Percentiles rank a stretch among this genome's conserved stretches.
phyloP scores from a whole-genome alignment of 2,797 vertebrate species.

The Hipposideros larvatus region DNA sequence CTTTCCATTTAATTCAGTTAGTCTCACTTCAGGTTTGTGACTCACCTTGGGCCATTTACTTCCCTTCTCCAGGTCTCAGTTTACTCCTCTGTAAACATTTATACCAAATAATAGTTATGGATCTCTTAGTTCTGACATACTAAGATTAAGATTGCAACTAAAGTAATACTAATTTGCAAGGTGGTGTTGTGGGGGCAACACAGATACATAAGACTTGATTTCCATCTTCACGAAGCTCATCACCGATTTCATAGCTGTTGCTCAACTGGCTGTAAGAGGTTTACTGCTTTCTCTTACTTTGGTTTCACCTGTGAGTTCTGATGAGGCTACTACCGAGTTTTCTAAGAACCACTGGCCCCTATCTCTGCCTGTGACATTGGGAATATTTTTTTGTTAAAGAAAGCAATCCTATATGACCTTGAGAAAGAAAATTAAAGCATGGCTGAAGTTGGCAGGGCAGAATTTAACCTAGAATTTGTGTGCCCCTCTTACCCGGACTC shows the following conservation, averaged over 20 bases:
- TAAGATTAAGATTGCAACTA: not conserved
- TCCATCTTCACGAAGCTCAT: not conserved
- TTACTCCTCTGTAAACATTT: not conserved
- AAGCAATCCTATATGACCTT: not conserved
- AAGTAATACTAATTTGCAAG: not conserved
- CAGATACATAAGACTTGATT: not conserved
- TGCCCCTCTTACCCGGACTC: not conserved
- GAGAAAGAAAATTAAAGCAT: conserved; percentile 8
- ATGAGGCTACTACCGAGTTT: not conserved
- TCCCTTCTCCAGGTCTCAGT: not conserved
- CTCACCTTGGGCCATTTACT: not conserved
- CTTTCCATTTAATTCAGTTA: not conserved
- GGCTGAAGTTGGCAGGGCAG: conserved; percentile 31
- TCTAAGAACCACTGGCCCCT: conserved; percentile 6
- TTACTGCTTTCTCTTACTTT: not conserved
- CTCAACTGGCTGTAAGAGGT: not conserved
- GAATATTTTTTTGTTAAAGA: not conserved
- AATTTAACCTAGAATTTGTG: conserved; percentile 30
- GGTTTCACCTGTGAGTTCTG: not conserved
- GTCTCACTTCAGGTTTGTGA: not conserved
- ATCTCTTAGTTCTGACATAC: not conserved
- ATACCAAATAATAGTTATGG: not conserved
- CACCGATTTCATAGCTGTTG: not conserved
- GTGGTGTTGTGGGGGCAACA: too few species aligned
- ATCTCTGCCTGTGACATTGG: conserved; percentile 24